phyloP scores from a whole-genome alignment of 2,888 invertebrate genomes.

The Choreutis nemorana region DNA sequence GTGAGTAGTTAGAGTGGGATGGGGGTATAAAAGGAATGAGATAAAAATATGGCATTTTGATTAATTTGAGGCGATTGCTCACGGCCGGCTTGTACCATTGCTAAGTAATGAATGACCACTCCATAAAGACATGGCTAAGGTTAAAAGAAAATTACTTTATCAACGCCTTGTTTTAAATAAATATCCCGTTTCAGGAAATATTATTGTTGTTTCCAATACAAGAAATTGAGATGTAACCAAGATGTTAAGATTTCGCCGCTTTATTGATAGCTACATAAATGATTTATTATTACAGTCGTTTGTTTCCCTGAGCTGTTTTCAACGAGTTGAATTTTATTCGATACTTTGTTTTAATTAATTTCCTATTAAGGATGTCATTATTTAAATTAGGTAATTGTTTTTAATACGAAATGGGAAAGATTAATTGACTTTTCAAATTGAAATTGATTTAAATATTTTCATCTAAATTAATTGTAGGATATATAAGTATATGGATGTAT shows the following conservation, averaged over 20 bases:
- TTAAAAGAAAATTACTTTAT: conserved; percentile 68
- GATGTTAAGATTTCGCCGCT: conserved; percentile 56
- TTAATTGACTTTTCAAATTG: too few relatives aligned
- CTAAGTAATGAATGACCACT: conserved; percentile 67
- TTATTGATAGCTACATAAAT: conserved; percentile 61
- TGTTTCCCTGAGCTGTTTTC: conserved; percentile 31
- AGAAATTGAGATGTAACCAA: conserved; percentile 60
- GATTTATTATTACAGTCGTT: conserved; percentile 51
- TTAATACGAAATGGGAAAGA: too few relatives aligned
- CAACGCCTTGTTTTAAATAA: conserved; percentile 68
- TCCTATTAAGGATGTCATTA: too few relatives aligned
- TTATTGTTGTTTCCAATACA: conserved; percentile 64
- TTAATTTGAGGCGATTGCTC: conserved; percentile 65
- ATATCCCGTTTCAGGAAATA: conserved; percentile 67
- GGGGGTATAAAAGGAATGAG: conserved; percentile 38
- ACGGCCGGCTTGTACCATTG: conserved; percentile 64
- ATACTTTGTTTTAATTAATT: too few relatives aligned
- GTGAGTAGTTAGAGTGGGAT: conserved; percentile 49
- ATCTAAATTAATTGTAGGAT: too few relatives aligned
- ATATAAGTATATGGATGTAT: too few relatives aligned
- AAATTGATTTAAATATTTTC: too few relatives aligned
- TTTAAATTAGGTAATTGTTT: too few relatives aligned
- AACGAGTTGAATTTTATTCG: too few relatives aligned
- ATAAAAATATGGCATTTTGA: conserved; percentile 63
- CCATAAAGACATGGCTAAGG: conserved; percentile 67